Base-by-base conservation (phyloP, 2,113 vertebrate genomes). In the Morone saxatilis region DNA sequence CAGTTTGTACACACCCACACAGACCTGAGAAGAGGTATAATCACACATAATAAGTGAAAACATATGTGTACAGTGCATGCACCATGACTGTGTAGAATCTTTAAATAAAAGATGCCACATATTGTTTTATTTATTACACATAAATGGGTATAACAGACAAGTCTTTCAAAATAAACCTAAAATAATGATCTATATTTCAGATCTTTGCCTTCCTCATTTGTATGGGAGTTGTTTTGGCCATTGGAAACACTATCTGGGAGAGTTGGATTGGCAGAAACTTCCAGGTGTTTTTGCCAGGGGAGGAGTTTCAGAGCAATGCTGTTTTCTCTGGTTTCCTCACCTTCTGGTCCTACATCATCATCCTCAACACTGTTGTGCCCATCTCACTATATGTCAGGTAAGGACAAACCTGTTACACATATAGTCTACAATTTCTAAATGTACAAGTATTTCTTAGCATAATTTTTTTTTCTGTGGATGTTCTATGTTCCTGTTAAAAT, bases 271-370 rank as follows among this genome's bases (percentile, higher is more conserved):
- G 97, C 72, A 76, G 59, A 54, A 94, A 94, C 80, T 98, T 98
- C 94, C 97, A 97, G 94, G 95, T 95, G 79, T 98, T 96, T 93
- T 91, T 98, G 84, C 97, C 96, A 0, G 96, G 96, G 96, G 96
- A 97, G 84, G 96, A 96, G 88, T 96, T 96, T 94, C 94, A 84
- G 50, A 82, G 60, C 48, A 90, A 61, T 1, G 74, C 86, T 11
- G 65, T 96, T 50, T 96, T 98, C 94, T 98, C 97, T 0, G 97
- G 97, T 82, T 99, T 98, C 93, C 96, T 98, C 85, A 97, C 97
- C 82, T 99, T 99, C 95, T 99, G 97, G 97, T 98, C 97, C 53
- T 98, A 98, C 87, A 95, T 98, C 94, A 98, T 99, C 95, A 97
- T 97, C 93, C 97, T 98, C 93, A 98, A 98, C 94, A 98, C 97